Percentiles rank a stretch among this genome's conserved stretches.
phyloP scores from a whole-genome alignment of 2,113 vertebrate genomes.

The Trinectes maculatus region DNA sequence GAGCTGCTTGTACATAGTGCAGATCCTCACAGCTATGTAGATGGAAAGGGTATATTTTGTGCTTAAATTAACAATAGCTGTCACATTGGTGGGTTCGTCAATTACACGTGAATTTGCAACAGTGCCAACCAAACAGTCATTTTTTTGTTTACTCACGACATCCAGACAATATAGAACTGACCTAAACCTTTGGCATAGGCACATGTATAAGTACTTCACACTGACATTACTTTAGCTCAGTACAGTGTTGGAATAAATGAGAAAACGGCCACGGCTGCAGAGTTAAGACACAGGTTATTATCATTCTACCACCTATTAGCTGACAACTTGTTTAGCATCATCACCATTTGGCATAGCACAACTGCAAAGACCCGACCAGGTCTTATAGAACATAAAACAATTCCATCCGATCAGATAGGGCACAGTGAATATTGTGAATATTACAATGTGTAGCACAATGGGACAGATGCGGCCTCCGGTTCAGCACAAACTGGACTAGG shows the following conservation, averaged over 20 bases:
- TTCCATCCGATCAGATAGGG: constrained; percentile 48
- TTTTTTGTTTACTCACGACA: not conserved
- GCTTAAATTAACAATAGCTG: not conserved
- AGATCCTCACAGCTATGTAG: too few species aligned
- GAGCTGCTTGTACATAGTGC: not conserved
- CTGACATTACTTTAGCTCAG: not conserved
- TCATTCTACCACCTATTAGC: not conserved
- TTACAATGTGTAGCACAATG: constrained; percentile 41
- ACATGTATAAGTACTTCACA: not conserved
- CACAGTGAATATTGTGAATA: constrained; percentile 69
- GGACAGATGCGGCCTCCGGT: constrained; percentile 28
- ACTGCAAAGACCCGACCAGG: constrained; percentile 2
- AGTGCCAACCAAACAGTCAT: not conserved
- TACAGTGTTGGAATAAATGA: not conserved
- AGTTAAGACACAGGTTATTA: not conserved
- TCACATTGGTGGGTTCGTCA: not conserved
- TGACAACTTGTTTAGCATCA: not conserved
- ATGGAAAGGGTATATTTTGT: not conserved
- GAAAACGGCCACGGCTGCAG: constrained; percentile 17
- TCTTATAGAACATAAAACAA: constrained; percentile 22
- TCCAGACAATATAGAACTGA: not conserved
- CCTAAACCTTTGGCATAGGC: not conserved
- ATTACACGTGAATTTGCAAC: not conserved
- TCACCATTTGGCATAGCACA: constrained; percentile 21
- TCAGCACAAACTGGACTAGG: constrained; percentile 42